Percentiles rank a stretch among this genome's conserved stretches.
These are phyloP conservation scores for Bos indicus DNA, from an alignment of 2,113 vertebrate species.

Conservation along the genomic window DNA sequence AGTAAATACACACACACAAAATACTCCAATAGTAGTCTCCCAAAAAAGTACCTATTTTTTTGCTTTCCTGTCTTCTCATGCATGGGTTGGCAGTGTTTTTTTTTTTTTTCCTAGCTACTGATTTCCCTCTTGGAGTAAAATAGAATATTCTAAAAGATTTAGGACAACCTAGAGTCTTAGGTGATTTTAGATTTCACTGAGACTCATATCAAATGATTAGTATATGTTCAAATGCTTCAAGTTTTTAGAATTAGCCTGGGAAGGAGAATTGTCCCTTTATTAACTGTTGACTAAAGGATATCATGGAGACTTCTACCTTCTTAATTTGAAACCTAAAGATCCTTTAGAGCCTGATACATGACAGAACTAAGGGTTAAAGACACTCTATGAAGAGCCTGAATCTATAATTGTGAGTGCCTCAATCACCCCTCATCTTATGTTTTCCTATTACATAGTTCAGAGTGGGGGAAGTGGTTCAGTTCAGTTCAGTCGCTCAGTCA, in stretches of 20 bases:
- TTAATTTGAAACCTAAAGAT: neutral
- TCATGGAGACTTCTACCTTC: neutral
- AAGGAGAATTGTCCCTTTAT: neutral
- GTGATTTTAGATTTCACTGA: neutral
- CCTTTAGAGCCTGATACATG: neutral
- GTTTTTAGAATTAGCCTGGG: neutral
- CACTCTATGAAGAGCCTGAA: neutral
- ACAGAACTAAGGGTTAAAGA: neutral
- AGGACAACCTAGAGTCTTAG: neutral
- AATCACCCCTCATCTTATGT: neutral
- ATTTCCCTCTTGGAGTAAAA: neutral
- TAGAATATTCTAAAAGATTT: neutral
- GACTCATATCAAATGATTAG: neutral
- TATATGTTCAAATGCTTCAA: neutral
- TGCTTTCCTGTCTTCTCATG: neutral
- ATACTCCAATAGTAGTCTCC: neutral
- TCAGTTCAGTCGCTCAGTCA: rapidly evolving
- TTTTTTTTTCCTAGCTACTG: neutral
- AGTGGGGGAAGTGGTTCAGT: neutral
- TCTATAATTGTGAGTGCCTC: neutral
- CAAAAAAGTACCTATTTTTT: neutral
- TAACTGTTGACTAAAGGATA: neutral
- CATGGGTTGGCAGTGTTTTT: rapidly evolving
- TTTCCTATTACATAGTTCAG: neutral
- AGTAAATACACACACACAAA: neutral